phyloP scores from a whole-genome alignment of 2,113 vertebrate species.

The Capreolus pygargus region DNA sequence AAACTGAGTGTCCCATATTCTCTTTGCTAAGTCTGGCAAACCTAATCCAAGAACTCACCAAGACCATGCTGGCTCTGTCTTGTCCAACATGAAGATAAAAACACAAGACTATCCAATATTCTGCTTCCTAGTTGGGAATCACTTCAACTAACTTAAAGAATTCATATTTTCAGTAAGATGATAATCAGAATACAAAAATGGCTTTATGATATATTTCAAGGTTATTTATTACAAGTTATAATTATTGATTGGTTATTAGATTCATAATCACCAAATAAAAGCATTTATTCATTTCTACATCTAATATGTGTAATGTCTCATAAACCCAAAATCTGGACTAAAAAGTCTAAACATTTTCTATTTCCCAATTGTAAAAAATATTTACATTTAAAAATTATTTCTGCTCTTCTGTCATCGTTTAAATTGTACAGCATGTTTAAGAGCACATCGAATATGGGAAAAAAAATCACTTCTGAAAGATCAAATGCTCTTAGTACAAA shows the following conservation, averaged over 20 bases:
- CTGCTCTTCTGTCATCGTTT: constrained; percentile 26
- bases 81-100: background rate
- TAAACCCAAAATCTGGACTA: background rate
- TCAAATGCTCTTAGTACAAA: constrained; percentile 31
- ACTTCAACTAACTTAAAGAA: background rate
- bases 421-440: constrained; percentile 64
- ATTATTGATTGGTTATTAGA: background rate
- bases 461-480: constrained; percentile 41
- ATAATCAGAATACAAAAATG: background rate
- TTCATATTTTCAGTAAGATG: background rate
- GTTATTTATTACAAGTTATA: background rate
- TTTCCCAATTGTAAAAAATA: background rate
- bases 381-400: constrained; percentile 35
- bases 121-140: background rate
- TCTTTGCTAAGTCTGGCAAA: background rate
- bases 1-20: background rate
- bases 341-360: background rate
- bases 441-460: background rate
- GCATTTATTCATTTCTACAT: background rate
- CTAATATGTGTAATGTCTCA: background rate
- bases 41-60: background rate
- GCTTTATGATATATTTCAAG: background rate
- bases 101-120: background rate
- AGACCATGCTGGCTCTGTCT: background rate
- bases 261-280: background rate